Base-by-base conservation (phyloP, 2,888 invertebrate genomes). In the Agonopterix heracliana region DNA sequence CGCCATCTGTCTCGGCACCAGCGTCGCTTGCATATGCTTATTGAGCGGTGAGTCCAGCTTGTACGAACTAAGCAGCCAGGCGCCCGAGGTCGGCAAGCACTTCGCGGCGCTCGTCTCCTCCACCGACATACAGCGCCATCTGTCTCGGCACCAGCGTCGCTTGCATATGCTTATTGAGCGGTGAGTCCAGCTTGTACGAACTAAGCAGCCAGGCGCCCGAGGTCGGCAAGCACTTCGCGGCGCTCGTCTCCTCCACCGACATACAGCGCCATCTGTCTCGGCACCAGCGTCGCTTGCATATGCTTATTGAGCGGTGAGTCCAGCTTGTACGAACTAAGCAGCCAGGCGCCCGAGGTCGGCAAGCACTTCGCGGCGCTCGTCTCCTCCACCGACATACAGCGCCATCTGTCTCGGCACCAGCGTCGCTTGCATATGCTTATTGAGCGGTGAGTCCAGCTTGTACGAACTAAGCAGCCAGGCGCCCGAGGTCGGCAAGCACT, bases 211-310 rank as follows among this genome's bases (percentile, higher is more conserved):
- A 36, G 36, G 45, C 61, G 38, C 55, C 66, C 17, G 60, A 57
- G 34, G 49, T 57, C 12, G 46, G 52, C 46, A 17, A 51, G n/a
- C 69, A 65, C 17, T 54, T 79, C 51, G 70, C 71, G 11, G 70
- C 73, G 46, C 72, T 82, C 41, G 58, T 81, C 38, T 49, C 74
- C 34, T 48, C 68, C 54, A 64, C 71, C 11, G 75, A 77, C 63
- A 40, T 79, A 44, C 58, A 51, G 52, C 58, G 60, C 0, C 61
- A 63, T 38, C 60, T 79, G 48, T 36, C 68, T 14, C 51, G 53
- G 34, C 60, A 69, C 43, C 77, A 78, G 61, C 71, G 77, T 0
- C 58, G 74, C 0, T 62, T 83, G 52, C 64, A 61, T 2, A 9
- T 59, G 2, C 59, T 70, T 26, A 44, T 83, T 14, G 58, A 72